These are phyloP conservation scores for Pteruthius melanotis DNA, from an alignment of 2,113 vertebrate species.

Conservation along the genomic window DNA sequence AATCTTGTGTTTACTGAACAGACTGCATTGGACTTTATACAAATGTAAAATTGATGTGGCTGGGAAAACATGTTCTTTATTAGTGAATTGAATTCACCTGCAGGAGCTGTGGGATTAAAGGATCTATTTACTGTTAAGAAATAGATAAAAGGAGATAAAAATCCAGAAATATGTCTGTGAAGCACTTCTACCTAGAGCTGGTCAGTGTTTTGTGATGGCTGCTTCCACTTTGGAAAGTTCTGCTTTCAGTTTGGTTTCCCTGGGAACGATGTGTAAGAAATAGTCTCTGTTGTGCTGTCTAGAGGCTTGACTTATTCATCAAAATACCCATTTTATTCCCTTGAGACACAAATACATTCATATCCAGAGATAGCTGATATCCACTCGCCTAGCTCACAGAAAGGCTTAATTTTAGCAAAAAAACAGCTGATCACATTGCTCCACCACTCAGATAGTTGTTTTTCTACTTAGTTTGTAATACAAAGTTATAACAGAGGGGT, in stretches of 20 bases:
- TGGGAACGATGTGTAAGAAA: conserved; percentile 33
- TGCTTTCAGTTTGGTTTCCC: conserved; percentile 43
- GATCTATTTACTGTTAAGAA: background rate
- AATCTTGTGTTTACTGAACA: background rate
- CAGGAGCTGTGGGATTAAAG: background rate
- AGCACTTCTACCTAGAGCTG: background rate
- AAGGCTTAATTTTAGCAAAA: conserved; percentile 26
- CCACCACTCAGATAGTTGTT: background rate
- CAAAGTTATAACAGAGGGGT: background rate
- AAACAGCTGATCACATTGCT: background rate
- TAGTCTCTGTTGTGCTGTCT: conserved; percentile 7
- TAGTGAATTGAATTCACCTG: background rate
- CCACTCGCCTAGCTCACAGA: background rate
- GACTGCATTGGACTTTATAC: background rate
- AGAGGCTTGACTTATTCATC: conserved; percentile 18
- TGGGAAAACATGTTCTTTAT: background rate
- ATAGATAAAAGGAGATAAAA: background rate
- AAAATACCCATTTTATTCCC: conserved; percentile 16
- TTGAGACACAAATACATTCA: background rate
- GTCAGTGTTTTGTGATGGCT: background rate
- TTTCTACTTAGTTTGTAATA: conserved; percentile 14
- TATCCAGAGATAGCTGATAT: conserved; percentile 43
- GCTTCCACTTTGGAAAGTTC: conserved; percentile 46
- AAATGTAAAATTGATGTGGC: background rate
- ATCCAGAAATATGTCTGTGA: background rate